These are phyloP conservation scores for Ianthella basta DNA, from an alignment of 37 sponge, comb jelly and placozoan genomes.

Conservation along the genomic window DNA sequence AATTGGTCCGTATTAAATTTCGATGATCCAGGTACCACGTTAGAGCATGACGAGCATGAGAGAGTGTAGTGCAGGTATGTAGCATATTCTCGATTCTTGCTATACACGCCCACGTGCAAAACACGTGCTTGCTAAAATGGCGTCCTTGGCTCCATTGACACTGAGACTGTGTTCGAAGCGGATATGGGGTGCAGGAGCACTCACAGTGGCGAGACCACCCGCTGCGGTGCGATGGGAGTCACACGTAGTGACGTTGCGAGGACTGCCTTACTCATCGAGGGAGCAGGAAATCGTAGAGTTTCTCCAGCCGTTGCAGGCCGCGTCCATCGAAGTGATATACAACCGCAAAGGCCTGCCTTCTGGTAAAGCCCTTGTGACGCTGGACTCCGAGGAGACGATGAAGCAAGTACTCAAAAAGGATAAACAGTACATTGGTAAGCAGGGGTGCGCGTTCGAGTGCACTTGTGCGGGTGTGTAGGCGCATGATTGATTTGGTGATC, in stretches of 20 bases:
- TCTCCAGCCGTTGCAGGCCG: conserved; percentile 67
- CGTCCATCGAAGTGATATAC: conserved; percentile 53
- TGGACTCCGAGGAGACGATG: conserved; percentile 73
- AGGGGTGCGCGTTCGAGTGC: neutral
- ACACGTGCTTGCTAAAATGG: too few relatives aligned
- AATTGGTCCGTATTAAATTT: too few relatives aligned
- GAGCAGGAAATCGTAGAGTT: conserved; percentile 78
- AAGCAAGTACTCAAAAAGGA: conserved; percentile 82
- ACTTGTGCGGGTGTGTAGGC: neutral
- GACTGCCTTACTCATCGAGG: conserved; percentile 80
- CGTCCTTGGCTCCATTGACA: too few relatives aligned
- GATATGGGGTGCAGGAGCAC: too few relatives aligned
- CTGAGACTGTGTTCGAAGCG: too few relatives aligned
- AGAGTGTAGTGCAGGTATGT: too few relatives aligned
- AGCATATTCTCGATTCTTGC: too few relatives aligned
- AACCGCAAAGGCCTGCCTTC: conserved; percentile 71
- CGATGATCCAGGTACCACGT: too few relatives aligned
- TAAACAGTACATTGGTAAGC: conserved; percentile 72
- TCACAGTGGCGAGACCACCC: too few relatives aligned
- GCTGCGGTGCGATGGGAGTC: neutral
- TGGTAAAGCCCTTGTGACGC: conserved; percentile 79
- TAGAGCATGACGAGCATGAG: too few relatives aligned
- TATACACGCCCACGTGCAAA: too few relatives aligned
- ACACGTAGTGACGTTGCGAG: conserved; percentile 75
- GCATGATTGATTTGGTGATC: neutral